These are phyloP conservation scores for Anniella stebbinsi DNA, from an alignment of 2,797 vertebrate genomes.

Conservation along the genomic window DNA sequence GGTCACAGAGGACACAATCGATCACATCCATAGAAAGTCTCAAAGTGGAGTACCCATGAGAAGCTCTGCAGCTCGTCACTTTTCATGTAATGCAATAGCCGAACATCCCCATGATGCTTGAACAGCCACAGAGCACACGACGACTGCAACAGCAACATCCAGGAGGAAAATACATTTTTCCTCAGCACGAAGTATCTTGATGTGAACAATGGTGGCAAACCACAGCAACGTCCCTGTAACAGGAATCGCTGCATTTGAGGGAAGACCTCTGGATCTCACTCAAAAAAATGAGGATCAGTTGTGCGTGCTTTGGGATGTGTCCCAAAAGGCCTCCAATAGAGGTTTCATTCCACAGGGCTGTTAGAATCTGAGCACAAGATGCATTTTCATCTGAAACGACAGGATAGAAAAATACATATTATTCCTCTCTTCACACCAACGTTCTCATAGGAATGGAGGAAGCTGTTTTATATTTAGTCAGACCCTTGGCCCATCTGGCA, in stretches of 20 bases:
- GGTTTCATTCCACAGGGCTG: neutral
- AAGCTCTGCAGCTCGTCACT: neutral
- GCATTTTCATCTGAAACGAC: neutral
- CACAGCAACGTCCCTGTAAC: neutral
- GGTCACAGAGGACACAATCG: no score
- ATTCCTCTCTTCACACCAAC: neutral
- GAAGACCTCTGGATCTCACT: neutral
- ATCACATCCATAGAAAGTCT: neutral
- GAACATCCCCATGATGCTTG: neutral
- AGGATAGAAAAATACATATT: neutral
- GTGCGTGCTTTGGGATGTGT: neutral
- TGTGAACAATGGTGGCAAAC: neutral
- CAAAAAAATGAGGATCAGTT: neutral
- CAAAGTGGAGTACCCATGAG: neutral
- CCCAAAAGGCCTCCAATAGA: neutral
- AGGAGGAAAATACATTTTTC: neutral
- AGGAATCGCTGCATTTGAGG: neutral
- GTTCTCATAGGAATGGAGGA: neutral
- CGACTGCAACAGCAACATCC: no score
- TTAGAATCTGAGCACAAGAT: neutral
- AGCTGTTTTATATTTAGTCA: no score
- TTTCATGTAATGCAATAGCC: neutral
- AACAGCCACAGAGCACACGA: no score
- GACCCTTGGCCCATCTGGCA: no score
- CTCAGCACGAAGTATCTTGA: neutral